Evolutionary conservation across 2,113 vertebrate genomes (phyloP).

Genomic region (Girardinichthys multiradiatus): DNA sequence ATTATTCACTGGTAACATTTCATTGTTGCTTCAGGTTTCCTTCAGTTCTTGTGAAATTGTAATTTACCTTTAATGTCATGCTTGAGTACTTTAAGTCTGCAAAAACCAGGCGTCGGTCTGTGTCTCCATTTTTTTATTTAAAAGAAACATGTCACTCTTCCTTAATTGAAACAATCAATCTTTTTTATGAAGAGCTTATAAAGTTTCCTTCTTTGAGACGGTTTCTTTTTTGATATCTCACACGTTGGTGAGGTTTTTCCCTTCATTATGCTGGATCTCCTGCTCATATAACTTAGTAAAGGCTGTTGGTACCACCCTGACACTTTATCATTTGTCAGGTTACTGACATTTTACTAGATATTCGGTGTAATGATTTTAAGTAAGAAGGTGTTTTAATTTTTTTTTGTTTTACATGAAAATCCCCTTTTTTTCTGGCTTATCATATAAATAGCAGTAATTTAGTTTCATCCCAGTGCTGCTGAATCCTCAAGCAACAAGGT

Average conservation of each 20-base stretch:
- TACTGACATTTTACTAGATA: constrained; percentile 11
- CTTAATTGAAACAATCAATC: constrained; percentile 62
- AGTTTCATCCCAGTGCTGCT: constrained; percentile 5
- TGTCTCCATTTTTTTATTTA: constrained; percentile 21
- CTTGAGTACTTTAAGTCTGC: neutral
- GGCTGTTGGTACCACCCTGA: constrained; percentile 19
- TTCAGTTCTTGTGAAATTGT: neutral
- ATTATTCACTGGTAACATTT: constrained; percentile 12
- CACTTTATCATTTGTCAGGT: constrained; percentile 37
- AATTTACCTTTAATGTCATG: neutral
- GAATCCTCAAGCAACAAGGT: neutral
- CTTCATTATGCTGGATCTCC: constrained; percentile 44
- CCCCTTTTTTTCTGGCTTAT: constrained; percentile 15
- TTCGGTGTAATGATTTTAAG: constrained; percentile 20
- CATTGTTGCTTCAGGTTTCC: neutral
- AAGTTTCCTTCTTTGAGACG: constrained; percentile 39
- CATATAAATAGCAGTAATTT: constrained; percentile 13
- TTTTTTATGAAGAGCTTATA: constrained; percentile 56
- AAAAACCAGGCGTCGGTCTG: neutral
- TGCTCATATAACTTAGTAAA: constrained; percentile 59
- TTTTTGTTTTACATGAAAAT: neutral
- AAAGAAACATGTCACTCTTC: constrained; percentile 27
- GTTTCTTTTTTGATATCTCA: constrained; percentile 68
- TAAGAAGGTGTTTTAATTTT: constrained; percentile 3
- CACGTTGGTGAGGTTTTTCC: constrained; percentile 48